phyloP scores from a whole-genome alignment of 1,140 invertebrate species.

The Lerema accius region DNA sequence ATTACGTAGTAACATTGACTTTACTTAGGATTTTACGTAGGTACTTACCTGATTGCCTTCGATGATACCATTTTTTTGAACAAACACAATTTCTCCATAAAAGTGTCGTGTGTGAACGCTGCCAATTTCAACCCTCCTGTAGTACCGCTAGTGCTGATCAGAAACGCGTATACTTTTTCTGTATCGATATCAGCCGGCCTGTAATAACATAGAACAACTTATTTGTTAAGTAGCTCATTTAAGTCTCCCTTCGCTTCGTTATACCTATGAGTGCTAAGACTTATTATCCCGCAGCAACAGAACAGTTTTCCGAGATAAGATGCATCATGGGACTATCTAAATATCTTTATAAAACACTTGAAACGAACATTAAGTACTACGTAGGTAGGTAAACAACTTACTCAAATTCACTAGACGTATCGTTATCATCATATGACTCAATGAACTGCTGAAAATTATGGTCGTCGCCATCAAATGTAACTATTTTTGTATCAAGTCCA shows the following conservation, averaged over 20 bases:
- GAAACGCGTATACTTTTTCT: constrained; percentile 47
- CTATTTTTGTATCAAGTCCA: constrained; percentile 41
- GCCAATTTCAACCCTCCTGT: constrained; percentile 52
- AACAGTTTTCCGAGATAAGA: too few species aligned
- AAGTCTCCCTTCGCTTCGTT: too few species aligned
- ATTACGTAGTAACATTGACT: too few species aligned
- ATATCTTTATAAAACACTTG: too few species aligned
- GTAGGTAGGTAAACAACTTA: constrained; percentile 39
- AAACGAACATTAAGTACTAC: too few species aligned
- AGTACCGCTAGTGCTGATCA: constrained; percentile 58
- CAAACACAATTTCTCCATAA: constrained; percentile 43
- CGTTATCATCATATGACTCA: constrained; percentile 37
- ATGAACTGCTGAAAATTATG: constrained; percentile 47
- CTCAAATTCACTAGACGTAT: constrained; percentile 43
- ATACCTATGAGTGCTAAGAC: too few species aligned
- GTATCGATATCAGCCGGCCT: constrained; percentile 53
- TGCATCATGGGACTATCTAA: not conserved
- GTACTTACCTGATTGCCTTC: too few species aligned
- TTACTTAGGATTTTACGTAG: too few species aligned
- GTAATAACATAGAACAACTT: constrained; percentile 28
- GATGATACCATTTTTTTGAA: too few species aligned
- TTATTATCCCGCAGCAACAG: too few species aligned
- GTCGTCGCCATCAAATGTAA: constrained; percentile 47
- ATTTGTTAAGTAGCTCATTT: too few species aligned
- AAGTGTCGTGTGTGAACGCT: constrained; percentile 49